These are phyloP conservation scores for Hydropsyche betteni DNA, from an alignment of 2,888 invertebrate species.

Conservation along the genomic window DNA sequence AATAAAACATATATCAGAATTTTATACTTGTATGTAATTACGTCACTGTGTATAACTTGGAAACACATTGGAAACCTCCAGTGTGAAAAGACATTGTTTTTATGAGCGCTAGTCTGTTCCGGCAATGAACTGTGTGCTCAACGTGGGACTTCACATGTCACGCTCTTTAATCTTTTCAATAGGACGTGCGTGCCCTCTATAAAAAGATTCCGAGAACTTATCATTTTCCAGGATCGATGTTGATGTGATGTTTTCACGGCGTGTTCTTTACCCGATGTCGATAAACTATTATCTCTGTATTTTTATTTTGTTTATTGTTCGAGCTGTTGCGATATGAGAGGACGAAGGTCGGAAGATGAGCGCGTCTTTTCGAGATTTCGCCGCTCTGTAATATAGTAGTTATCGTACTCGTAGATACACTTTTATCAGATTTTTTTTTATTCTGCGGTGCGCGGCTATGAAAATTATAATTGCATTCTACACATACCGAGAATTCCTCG, in stretches of 20 bases:
- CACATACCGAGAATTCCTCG: slow-evolving; percentile 17
- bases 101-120: neutral
- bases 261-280: slow-evolving; percentile 2
- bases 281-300: slow-evolving; percentile 19
- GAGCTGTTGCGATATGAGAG: neutral
- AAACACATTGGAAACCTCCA: too few species aligned
- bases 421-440: slow-evolving; percentile 29
- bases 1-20: too few species aligned
- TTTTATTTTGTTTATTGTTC: neutral
- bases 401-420: slow-evolving; percentile 7
- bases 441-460: slow-evolving; percentile 1
- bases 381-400: neutral
- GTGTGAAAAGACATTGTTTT: too few species aligned
- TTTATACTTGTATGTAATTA: too few species aligned
- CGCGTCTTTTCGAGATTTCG: too few species aligned
- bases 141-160: slow-evolving; percentile 36
- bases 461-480: slow-evolving; percentile 37
- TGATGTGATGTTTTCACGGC: slow-evolving; percentile 18
- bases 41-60: too few species aligned
- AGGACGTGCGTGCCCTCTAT: slow-evolving; percentile 40
- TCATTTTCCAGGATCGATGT: slow-evolving; percentile 45
- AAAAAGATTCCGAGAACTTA: slow-evolving; percentile 44
- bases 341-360: neutral
- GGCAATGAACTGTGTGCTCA: slow-evolving; percentile 12
- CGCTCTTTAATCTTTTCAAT: slow-evolving; percentile 45